Base-by-base conservation (phyloP, 35 echinoderm and acorn worm genomes). In the Apostichopus californicus region DNA sequence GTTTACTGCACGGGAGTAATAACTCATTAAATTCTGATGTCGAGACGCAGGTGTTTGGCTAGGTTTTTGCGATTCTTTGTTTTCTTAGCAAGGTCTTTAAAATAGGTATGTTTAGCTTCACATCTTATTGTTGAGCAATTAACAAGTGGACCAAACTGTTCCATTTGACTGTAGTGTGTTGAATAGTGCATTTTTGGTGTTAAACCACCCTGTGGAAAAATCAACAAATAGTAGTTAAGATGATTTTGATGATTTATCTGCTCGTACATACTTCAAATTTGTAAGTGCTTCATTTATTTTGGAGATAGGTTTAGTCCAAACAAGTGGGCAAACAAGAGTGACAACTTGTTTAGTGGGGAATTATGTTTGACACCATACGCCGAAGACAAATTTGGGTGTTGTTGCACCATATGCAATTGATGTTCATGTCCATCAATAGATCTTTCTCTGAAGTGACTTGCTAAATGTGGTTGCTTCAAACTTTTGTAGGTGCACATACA, bases 401-500 rank as follows among this genome's bases (percentile, higher is more conserved):
- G 61, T 24, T 25, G 24, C 24, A 25, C 24, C 84, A 87, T 87
- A 60, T 57, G 7, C 4, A 64, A 17, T 13, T 60, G 84, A 70
- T 87, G 25, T 8, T 87, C 25, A 70, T 87, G 85, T 5, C 63
- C 85, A 23, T 87, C 85, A 12, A 65, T 46, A 65, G 57, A 57
- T 87, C 84, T 87, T 56, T 64, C 18, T 14, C 23, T 52, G 20
- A 34, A 87, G 6, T 6, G 21, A 17, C 20, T 11, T 57, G 23
- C 11, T 57, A 87, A 68, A 4, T 64, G 18, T 17, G 84, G 3
- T 34, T 87, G 11, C 24, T 87, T 87, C 56, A 87, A 22, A 68
- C 61, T 68, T 12, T 87, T 57, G 84, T 87, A 87, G 23, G 92
- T 94, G 78, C 84, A 87, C 84, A 87, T 87, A 87, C 84, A 87